Conservation (phyloP, 2,797 vertebrate genomes). For the Triplophysa yarkandensis region DNA sequence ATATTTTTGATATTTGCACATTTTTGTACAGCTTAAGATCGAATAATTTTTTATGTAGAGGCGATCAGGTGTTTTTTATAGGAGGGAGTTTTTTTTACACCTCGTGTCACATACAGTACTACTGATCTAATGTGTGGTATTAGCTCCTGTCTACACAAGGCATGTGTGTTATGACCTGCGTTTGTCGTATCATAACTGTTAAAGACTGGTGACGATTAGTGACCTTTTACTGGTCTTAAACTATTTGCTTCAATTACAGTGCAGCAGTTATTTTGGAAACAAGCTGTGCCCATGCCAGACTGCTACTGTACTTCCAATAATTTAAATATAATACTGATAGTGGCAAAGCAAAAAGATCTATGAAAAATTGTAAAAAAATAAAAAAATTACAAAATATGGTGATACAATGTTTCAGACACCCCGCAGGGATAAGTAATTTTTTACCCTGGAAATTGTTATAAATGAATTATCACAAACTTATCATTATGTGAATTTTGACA, state of each 20-base stretch:
- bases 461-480: not conserved
- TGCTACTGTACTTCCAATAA: constrained; percentile 23
- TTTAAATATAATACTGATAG: not conserved
- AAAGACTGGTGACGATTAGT: constrained; percentile 77
- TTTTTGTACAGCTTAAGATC: no score
- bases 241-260: constrained; percentile 73
- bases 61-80: not conserved
- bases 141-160: constrained; percentile 61
- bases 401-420: no score
- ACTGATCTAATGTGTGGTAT: constrained; percentile 71
- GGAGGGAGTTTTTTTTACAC: constrained; percentile 67
- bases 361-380: no score
- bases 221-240: constrained; percentile 75
- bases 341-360: not conserved
- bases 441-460: no score
- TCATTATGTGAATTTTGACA: no score
- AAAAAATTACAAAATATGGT: no score
- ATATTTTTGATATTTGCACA: no score
- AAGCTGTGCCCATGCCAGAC: constrained; percentile 16
- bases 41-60: not conserved
- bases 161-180: constrained; percentile 67
- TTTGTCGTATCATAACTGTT: constrained; percentile 70
- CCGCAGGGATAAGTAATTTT: no score
- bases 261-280: constrained; percentile 6
- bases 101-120: constrained; percentile 58